A percentile compares a stretch with the other conserved stretches of the same genome.
Evolutionary conservation across 2,113 vertebrate genomes (phyloP).

Genomic region (Cyanoliseus patagonus): DNA sequence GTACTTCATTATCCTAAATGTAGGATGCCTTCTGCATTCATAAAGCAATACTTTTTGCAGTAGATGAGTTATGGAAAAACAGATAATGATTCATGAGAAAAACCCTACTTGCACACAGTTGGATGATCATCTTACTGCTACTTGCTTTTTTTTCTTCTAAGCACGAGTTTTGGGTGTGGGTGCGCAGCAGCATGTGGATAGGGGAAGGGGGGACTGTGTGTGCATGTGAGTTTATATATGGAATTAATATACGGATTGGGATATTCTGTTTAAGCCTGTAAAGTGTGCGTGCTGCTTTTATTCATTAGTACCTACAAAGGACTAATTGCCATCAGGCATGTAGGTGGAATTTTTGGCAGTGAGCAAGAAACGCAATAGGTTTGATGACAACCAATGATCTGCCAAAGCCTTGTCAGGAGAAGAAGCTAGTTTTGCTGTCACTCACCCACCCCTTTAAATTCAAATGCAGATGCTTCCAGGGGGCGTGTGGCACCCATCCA

Average conservation of each 20-base stretch:
- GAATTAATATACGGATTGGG: constrained; percentile 69
- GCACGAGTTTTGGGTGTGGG: constrained; percentile 41
- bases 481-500: constrained; percentile 68
- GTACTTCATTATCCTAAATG: not conserved
- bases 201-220: constrained; percentile 6
- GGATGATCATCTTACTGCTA: constrained; percentile 35
- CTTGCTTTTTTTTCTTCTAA: constrained; percentile 22
- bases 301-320: constrained; percentile 82
- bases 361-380: constrained; percentile 79
- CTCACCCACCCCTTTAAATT: constrained; percentile 82
- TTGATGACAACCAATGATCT: constrained; percentile 82
- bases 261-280: constrained; percentile 71
- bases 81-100: constrained; percentile 62
- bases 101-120: constrained; percentile 33
- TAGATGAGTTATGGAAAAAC: constrained; percentile 54
- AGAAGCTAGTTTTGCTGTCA: constrained; percentile 78
- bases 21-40: constrained; percentile 51
- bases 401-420: constrained; percentile 81
- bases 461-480: constrained; percentile 80
- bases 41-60: constrained; percentile 28
- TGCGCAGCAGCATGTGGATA: constrained; percentile 38
- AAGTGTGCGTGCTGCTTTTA: constrained; percentile 75
- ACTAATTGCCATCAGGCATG: constrained; percentile 85
- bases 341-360: constrained; percentile 83
- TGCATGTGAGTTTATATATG: constrained; percentile 62